phyloP scores from a whole-genome alignment of 2,113 vertebrate species.

The Phrynosoma platyrhinos region DNA sequence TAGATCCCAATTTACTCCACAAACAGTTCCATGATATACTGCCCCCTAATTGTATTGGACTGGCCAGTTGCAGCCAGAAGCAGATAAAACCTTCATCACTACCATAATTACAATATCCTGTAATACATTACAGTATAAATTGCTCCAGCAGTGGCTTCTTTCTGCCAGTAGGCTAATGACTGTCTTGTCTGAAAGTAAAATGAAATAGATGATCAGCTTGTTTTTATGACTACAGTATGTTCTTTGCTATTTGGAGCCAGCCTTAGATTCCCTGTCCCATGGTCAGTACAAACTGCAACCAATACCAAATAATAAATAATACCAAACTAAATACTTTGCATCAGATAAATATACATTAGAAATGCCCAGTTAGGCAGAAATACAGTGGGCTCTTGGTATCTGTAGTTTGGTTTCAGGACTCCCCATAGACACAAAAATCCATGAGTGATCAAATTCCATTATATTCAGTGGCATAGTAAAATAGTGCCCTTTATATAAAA shows the following conservation, averaged over 20 bases:
- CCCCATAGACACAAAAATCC: too few relatives aligned
- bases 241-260: neutral
- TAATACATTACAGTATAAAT: neutral
- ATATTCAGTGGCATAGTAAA: too few relatives aligned
- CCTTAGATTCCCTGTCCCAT: neutral
- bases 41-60: neutral
- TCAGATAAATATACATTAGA: neutral
- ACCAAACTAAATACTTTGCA: neutral
- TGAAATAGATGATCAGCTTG: neutral
- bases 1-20: too few relatives aligned
- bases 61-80: neutral
- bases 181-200: neutral
- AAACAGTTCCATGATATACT: neutral
- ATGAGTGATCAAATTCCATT: too few relatives aligned
- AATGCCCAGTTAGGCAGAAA: conserved; percentile 42
- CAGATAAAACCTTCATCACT: neutral
- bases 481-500: too few relatives aligned
- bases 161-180: neutral
- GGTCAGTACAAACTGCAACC: neutral
- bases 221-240: neutral
- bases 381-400: neutral
- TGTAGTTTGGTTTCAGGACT: too few relatives aligned
- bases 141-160: neutral
- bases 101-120: neutral
- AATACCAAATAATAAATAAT: neutral